Evolutionary conservation across 2,888 invertebrate species (phyloP), one percentile per base, ranked within the genome.

Genomic region (Apodemia mormo): DNA sequence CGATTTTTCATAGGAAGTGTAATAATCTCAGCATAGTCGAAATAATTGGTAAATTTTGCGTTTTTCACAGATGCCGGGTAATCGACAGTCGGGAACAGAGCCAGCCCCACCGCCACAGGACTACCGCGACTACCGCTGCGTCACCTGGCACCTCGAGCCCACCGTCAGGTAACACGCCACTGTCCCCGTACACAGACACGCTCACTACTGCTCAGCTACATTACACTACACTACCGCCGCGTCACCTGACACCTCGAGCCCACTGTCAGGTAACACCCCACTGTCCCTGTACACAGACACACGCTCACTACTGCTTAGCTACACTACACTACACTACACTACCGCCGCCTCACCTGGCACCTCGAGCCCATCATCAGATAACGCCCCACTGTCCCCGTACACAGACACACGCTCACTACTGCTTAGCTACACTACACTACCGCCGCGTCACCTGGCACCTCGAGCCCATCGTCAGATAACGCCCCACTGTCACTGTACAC

Each of bases 231-330:
- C 45, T 45, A 45, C 10, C 95, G 96, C 81, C 99, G 98, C 88
- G 96, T 97, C 88, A 98, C 98, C 0, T 99, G 99, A 99, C 98
- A 98, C 81, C 94, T 99, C 73, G 98, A 99, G 85, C 99, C 99
- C 29, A 98, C 98, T 40, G 98, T 98, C 72, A 94, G 97, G 94
- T 95, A 89, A 43, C 40, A 67, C 37, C 10, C n/a, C 14, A 64
- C 22, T 40, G 30, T 10, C 4, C 37, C 37, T 6, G 4, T 33
- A 33, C 33, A 33, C 2, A 58, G 9, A 49, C 52, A 37, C 30
- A 54, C 14, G 45, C 45, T 45, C 97, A 96, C 96, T 94, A 99
- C 71, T 96, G 96, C 82, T 99, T 97, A 88, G 45, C 2, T 45
- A 45, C 45, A 45, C 9, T 10, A 45, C 33, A 33, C 33, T 33